Conservation (phyloP, 2,888 invertebrate genomes). For the Heliconius ethilla region DNA sequence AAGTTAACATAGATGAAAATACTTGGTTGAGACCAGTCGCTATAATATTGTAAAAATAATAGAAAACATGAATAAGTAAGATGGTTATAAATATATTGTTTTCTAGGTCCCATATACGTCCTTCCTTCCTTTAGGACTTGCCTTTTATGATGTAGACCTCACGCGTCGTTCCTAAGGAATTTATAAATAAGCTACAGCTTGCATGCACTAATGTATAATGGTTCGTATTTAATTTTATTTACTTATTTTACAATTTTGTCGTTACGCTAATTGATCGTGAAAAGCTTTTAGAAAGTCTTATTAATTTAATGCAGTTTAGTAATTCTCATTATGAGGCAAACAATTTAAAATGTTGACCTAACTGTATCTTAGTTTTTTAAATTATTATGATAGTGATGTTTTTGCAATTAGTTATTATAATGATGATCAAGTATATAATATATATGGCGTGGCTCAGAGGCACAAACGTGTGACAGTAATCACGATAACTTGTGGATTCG, state of each 20-base stretch:
- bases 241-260: background rate
- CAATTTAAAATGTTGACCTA: background rate
- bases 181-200: conserved; percentile 31
- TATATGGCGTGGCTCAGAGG: too few relatives aligned
- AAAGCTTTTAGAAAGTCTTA: conserved; percentile 10
- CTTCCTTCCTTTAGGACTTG: conserved; percentile 36
- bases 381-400: background rate
- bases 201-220: background rate
- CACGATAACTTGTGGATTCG: too few relatives aligned
- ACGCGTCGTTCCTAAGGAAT: conserved; percentile 36
- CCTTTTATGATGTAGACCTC: conserved; percentile 37
- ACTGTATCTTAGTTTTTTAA: background rate
- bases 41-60: too few relatives aligned
- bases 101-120: conserved; percentile 28
- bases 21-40: too few relatives aligned
- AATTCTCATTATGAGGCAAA: background rate
- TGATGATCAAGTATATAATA: background rate
- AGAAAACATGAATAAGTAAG: conserved; percentile 5
- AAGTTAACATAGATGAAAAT: too few relatives aligned
- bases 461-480: too few relatives aligned
- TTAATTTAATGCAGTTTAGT: background rate
- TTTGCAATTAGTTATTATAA: background rate
- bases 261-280: background rate
- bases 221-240: background rate
- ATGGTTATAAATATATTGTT: background rate